These are phyloP conservation scores for Microctenopoma lineatum DNA, from an alignment of 2,797 vertebrate species.

Conservation along the genomic window DNA sequence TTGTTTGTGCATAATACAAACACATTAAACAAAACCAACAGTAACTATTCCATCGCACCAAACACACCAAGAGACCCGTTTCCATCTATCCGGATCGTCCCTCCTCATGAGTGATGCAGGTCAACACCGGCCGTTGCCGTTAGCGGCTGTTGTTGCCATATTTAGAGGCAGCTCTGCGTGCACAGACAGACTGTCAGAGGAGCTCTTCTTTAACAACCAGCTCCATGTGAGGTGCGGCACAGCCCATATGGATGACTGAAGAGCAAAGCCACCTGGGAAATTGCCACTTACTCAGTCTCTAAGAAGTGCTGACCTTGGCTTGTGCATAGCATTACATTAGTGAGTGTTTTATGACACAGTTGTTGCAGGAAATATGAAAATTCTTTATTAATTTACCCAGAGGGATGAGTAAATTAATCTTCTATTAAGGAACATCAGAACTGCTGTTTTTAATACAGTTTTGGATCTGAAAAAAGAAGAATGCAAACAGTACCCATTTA, in stretches of 20 bases:
- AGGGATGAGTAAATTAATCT: constrained; percentile 57
- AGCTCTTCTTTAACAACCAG: constrained; percentile 54
- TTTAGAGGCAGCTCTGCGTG: constrained; percentile 57
- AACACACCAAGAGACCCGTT: constrained; percentile 18
- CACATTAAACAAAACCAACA: not conserved
- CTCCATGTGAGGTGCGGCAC: constrained; percentile 32
- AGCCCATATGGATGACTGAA: constrained; percentile 57
- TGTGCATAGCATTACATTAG: constrained; percentile 44
- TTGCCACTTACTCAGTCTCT: constrained; percentile 43
- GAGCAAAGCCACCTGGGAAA: constrained; percentile 54
- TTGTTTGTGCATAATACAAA: constrained; percentile 4
- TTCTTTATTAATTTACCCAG: constrained; percentile 57
- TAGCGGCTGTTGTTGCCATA: constrained; percentile 65
- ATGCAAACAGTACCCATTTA: constrained; percentile 37
- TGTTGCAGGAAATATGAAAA: constrained; percentile 53
- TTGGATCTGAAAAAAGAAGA: constrained; percentile 30
- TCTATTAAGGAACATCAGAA: constrained; percentile 52
- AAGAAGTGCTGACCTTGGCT: constrained; percentile 62
- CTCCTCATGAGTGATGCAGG: constrained; percentile 47
- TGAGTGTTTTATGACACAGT: constrained; percentile 47
- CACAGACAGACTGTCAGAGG: constrained; percentile 64
- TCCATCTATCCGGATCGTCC: constrained; percentile 33
- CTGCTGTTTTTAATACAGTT: constrained; percentile 1
- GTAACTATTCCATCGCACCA: constrained; percentile 13
- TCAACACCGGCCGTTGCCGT: constrained; percentile 54